phyloP scores from a whole-genome alignment of 2,888 invertebrate genomes.

The Anoplius nigerrimus region DNA sequence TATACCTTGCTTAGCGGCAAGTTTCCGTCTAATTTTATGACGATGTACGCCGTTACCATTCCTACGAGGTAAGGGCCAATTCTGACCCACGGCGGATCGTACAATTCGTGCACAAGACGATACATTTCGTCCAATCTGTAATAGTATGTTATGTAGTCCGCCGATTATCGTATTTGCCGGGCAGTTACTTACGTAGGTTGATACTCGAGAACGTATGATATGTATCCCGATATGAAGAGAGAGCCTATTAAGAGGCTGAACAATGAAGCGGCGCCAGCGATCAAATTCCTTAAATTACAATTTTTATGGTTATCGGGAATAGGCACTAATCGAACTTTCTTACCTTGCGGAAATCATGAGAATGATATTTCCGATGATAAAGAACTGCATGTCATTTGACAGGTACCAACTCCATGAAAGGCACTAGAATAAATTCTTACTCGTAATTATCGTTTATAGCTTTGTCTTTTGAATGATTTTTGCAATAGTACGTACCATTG shows the following conservation, averaged over 20 bases:
- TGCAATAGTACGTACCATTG: slow-evolving; percentile 64
- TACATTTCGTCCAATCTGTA: slow-evolving; percentile 73
- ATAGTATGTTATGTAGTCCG: background rate
- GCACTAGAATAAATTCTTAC: slow-evolving; percentile 64
- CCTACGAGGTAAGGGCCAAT: slow-evolving; percentile 72
- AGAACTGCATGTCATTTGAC: slow-evolving; percentile 76
- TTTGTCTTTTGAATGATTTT: too few relatives aligned
- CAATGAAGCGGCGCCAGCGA: slow-evolving; percentile 63
- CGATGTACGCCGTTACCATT: slow-evolving; percentile 75
- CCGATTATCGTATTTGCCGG: background rate
- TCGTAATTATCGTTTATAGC: background rate
- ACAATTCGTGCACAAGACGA: slow-evolving; percentile 70
- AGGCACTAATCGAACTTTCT: slow-evolving; percentile 51
- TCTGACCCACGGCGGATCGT: slow-evolving; percentile 72
- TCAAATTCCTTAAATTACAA: slow-evolving; percentile 66
- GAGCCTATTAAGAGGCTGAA: slow-evolving; percentile 65
- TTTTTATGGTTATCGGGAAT: background rate
- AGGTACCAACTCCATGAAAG: slow-evolving; percentile 77
- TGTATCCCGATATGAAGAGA: slow-evolving; percentile 67
- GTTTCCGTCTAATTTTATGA: slow-evolving; percentile 65
- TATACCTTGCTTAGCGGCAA: slow-evolving; percentile 60
- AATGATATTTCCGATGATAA: slow-evolving; percentile 69
- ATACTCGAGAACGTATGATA: slow-evolving; percentile 71
- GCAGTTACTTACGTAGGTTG: slow-evolving; percentile 74
- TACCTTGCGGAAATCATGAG: slow-evolving; percentile 74